phyloP scores from a whole-genome alignment of 1,140 invertebrate species.

The Oryzaephilus surinamensis region DNA sequence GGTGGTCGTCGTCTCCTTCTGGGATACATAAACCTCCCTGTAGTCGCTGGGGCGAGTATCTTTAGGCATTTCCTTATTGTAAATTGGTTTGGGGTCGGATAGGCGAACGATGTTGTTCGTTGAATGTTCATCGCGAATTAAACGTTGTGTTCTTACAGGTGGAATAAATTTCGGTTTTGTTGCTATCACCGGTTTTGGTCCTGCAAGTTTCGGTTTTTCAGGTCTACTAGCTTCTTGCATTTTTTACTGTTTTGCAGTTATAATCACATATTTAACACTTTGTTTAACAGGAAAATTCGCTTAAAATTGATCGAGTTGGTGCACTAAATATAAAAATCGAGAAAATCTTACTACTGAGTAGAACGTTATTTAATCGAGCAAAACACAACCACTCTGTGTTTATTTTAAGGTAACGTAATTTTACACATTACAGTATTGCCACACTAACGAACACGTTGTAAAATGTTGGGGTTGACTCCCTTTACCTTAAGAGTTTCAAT shows the following conservation, averaged over 20 bases:
- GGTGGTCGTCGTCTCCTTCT: too few relatives aligned
- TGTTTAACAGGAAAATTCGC: too few relatives aligned
- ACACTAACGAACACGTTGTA: constrained; percentile 30
- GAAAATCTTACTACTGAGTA: too few relatives aligned
- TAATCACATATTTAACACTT: background rate
- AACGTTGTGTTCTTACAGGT: constrained; percentile 20
- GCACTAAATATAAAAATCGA: too few relatives aligned
- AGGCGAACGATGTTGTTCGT: too few relatives aligned
- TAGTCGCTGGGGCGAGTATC: too few relatives aligned
- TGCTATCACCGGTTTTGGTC: constrained; percentile 33
- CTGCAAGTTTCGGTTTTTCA: constrained; percentile 30
- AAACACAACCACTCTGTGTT: background rate
- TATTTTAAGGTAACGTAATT: background rate
- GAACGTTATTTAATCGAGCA: background rate
- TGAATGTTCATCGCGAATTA: background rate
- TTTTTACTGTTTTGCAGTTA: constrained; percentile 4
- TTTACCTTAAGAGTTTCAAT: constrained; percentile 20
- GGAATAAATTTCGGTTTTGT: constrained; percentile 34
- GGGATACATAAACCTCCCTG: constrained; percentile 10
- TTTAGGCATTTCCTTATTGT: constrained; percentile 17
- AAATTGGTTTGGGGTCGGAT: constrained; percentile 7
- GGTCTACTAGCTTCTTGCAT: constrained; percentile 23
- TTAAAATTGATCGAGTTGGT: background rate
- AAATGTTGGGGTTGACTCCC: constrained; percentile 34
- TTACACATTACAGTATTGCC: constrained; percentile 17